Evolutionary conservation across 2,888 invertebrate genomes (phyloP), one percentile per base, ranked within the genome.

Genomic region (Macrophya annulata): DNA sequence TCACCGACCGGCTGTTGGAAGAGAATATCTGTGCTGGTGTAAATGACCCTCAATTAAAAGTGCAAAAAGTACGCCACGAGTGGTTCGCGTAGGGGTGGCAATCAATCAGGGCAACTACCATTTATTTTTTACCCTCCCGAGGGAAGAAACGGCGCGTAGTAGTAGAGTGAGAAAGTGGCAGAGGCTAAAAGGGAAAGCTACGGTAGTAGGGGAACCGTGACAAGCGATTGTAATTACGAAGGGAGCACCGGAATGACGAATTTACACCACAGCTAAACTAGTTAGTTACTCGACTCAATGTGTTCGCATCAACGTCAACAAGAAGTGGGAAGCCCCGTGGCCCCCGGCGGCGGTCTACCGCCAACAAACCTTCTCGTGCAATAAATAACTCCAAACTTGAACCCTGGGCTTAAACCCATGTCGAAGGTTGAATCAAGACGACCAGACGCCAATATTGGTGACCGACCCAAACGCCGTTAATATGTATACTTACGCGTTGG

Each of bases 31-130:
- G 84, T 40, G 76, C 74, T 84, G 72, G 88, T 89, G 89, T 87
- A 90, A 90, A 90, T 90, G 88, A 89, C 89, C 86, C 86, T 85
- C 88, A 87, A 89, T 89, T 88, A 88, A 89, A 85, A 87, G 85
- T 62, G 59, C 84, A 87, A 85, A 87, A 88, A 87, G 85, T 86
- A 79, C 79, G 84, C 62, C 82, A 68, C 86, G 82, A 83, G 72
- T 85, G 84, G 45, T 83, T 83, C 74, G 82, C 77, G 43, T 62
- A 71, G 85, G 85, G 76, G 84, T 85, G 87, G 88, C 89, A 87
- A 89, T 89, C 89, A 88, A 89, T 90, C 89, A 88, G 86, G 62
- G 86, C 87, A 85, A 85, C 86, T 86, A 87, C 87, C 88, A 89
- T 90, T 89, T 88, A 87, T 88, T 90, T 89, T 88, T 87, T 88